phyloP scores from a whole-genome alignment of 2,797 vertebrate genomes.

The Zenarchopterus dispar region DNA sequence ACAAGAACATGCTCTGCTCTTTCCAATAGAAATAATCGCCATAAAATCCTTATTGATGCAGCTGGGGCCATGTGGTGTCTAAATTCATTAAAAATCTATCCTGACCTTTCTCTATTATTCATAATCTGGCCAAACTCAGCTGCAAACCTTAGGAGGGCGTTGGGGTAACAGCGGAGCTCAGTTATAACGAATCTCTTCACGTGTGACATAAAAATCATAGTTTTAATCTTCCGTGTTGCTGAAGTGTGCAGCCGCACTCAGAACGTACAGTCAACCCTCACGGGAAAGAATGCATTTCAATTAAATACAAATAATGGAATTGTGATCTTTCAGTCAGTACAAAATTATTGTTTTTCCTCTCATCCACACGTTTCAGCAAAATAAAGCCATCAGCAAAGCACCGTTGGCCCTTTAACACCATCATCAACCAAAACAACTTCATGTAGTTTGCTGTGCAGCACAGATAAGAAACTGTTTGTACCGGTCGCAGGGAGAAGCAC shows the following conservation, averaged over 20 bases:
- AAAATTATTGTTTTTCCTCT: not conserved
- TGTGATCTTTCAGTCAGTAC: not conserved
- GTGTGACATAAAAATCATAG: conserved; percentile 12
- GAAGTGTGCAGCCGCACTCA: not conserved
- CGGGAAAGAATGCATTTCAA: not conserved
- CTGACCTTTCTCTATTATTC: conserved; percentile 76
- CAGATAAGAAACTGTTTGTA: conserved; percentile 49
- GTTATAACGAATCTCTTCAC: conserved; percentile 6
- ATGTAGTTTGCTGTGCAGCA: conserved; percentile 30
- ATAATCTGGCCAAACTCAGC: conserved; percentile 63
- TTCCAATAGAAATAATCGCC: conserved; percentile 27
- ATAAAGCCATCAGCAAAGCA: conserved; percentile 5
- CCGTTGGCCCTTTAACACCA: conserved; percentile 12
- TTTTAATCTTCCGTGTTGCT: conserved; percentile 18
- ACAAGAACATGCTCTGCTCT: conserved; percentile 14
- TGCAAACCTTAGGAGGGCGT: conserved; percentile 56
- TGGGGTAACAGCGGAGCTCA: conserved; percentile 22
- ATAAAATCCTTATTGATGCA: conserved; percentile 49
- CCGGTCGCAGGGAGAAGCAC: conserved; percentile 35
- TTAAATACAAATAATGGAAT: no score
- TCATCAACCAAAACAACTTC: conserved; percentile 35
- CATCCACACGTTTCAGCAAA: no score
- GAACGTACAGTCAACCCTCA: not conserved
- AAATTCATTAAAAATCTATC: conserved; percentile 68
- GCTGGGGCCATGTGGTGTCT: conserved; percentile 38